Percentiles rank a stretch among this genome's conserved stretches.
phyloP scores from a whole-genome alignment of 2,113 vertebrate species.

The Furnarius figulus region DNA sequence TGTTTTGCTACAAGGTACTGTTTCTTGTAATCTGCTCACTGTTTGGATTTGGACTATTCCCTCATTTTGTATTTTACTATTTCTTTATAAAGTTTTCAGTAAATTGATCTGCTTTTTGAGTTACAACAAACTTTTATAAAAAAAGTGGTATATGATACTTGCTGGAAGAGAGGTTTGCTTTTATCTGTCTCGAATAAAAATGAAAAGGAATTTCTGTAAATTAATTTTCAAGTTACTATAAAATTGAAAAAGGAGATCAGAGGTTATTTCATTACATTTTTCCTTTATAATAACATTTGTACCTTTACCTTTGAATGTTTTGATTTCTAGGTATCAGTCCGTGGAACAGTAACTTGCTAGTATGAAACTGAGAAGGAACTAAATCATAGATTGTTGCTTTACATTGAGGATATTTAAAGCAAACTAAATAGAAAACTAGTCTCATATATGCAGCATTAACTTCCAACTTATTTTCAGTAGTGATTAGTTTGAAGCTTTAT shows the following conservation, averaged over 20 bases:
- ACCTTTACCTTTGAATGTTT: background rate
- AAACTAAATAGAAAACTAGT: background rate
- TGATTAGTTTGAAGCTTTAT: constrained; percentile 2
- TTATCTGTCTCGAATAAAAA: background rate
- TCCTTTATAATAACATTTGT: background rate
- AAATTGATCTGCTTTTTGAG: background rate
- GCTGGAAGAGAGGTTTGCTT: background rate
- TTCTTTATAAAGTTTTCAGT: background rate
- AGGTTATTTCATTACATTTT: background rate
- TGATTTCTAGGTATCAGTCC: background rate
- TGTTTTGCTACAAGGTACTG: constrained; percentile 77
- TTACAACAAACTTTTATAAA: background rate
- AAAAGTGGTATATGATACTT: background rate
- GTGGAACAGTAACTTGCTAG: background rate
- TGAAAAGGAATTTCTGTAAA: background rate
- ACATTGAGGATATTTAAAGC: background rate
- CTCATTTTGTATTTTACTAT: background rate
- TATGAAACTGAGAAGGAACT: background rate
- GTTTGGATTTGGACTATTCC: background rate
- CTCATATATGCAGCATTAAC: background rate
- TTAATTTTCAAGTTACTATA: background rate
- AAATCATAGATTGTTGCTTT: background rate
- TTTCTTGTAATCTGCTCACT: background rate
- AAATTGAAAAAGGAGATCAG: background rate
- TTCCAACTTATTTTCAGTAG: constrained; percentile 22